A percentile compares a stretch with the other conserved stretches of the same genome.
Evolutionary conservation across 2,797 vertebrate species (phyloP).

Genomic region (Muscicapa comitata): DNA sequence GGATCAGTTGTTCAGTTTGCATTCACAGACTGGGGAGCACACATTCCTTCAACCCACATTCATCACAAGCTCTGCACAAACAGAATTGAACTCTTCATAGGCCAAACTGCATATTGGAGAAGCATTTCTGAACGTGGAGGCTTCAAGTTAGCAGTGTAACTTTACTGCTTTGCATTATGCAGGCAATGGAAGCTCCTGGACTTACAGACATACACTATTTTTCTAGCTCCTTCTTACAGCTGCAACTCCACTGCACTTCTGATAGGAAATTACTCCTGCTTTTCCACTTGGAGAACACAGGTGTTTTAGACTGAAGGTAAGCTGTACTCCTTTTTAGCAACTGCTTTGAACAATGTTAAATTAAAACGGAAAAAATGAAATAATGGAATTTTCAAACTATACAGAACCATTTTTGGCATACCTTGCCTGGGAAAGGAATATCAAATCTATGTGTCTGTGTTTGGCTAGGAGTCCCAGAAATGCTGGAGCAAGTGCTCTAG

Average conservation of each 20-base stretch:
- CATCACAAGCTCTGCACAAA: background rate
- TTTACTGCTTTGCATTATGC: background rate
- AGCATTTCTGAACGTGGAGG: background rate
- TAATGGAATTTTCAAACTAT: background rate
- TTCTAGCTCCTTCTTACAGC: background rate
- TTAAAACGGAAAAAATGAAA: background rate
- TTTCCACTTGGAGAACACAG: background rate
- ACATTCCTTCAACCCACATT: background rate
- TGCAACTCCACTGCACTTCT: background rate
- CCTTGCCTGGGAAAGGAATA: background rate
- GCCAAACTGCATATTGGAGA: background rate
- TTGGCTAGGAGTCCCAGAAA: background rate
- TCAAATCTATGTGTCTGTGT: background rate
- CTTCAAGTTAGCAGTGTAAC: background rate
- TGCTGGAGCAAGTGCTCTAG: background rate
- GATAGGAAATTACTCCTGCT: background rate
- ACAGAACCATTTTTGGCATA: background rate
- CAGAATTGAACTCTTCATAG: background rate
- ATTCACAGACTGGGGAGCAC: background rate
- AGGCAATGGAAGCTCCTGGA: background rate
- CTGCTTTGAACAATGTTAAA: conserved; percentile 28
- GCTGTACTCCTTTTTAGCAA: background rate
- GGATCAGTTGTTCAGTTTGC: background rate
- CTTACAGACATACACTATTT: background rate
- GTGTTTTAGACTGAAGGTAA: background rate